Conservation (phyloP, 2,888 invertebrate genomes). For the Mesochorus sp. region DNA sequence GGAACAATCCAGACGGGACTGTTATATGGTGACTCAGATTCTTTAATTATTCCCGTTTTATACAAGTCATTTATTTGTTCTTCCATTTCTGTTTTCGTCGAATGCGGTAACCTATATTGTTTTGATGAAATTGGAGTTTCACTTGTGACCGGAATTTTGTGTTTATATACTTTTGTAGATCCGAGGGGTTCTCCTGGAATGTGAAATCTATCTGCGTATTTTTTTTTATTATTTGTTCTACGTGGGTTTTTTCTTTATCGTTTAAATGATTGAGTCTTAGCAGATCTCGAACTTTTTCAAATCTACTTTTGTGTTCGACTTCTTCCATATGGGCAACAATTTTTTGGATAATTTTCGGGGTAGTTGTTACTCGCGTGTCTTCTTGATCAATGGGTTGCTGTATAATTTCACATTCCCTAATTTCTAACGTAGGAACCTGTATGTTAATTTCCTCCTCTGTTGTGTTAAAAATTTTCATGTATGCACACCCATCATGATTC, state of each 20-base stretch:
- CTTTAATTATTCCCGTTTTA: neutral
- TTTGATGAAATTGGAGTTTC: neutral
- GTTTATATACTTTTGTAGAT: neutral
- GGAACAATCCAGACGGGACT: too few species aligned
- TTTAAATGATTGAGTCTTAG: neutral
- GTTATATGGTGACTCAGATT: conserved; percentile 9
- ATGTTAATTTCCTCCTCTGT: neutral
- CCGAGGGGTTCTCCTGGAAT: neutral
- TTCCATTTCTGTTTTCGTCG: neutral
- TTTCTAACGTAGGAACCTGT: neutral
- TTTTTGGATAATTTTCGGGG: neutral
- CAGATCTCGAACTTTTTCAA: neutral
- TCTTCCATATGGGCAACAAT: too few species aligned
- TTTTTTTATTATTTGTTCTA: neutral
- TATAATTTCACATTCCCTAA: neutral
- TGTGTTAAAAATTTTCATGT: neutral
- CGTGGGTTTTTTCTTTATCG: neutral
- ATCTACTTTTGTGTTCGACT: neutral
- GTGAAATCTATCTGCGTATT: neutral
- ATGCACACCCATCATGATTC: neutral
- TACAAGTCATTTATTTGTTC: neutral
- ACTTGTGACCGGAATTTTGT: neutral
- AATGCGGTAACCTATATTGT: neutral
- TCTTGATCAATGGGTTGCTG: neutral
- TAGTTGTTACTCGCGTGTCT: neutral